Base-by-base conservation (phyloP, 2,888 invertebrate species). In the Dynastes hyllus region DNA sequence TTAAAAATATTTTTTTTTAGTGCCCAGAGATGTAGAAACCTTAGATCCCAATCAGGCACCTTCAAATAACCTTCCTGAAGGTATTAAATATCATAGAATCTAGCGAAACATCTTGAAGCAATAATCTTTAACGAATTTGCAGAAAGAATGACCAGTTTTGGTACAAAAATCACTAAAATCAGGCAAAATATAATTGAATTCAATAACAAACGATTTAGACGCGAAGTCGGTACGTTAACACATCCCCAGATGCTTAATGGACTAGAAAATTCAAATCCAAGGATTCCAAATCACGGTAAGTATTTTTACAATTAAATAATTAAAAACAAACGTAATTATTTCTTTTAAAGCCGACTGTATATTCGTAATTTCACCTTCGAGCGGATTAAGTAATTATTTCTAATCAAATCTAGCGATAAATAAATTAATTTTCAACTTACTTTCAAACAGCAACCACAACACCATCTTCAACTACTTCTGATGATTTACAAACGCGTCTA, bases 281-380 rank as follows among this genome's bases (percentile, higher is more conserved):
- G 9, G 16, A 40, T 66, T 2, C 69, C 51, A 27, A 51, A 69
- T 11, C 69, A 51, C 29, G 73, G 73, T 73, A 73, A 58, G 32
- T 40, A 51, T 27, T 11, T 11, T 29, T 37, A 13, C 2, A 32
- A 22, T 29, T 2, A 22, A 58, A 6, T 4, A 11, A 11, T 71
- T 61, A n/a, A 13, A n/a, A 45, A 29, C 2, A 8, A 9, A 22
- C 3, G 45, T 16, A 22, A 73, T 11, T 11, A 16, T 40, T 73
- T 37, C 9, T 13, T 29, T 76, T 63, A 37, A 27, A 76, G 76
- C 76, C 16, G 61, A 76, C 16, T 76, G 76, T 13, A 53, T 58
- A n/a, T 76, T 63, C 63, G 61, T 22, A 27, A 61, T 27, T 16
- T 45, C 63, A 27, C 45, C 5, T 16, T 16, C 58, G 13, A 76